Base-by-base conservation (phyloP, 2,888 invertebrate species). In the Drosophila kanekoi region DNA sequence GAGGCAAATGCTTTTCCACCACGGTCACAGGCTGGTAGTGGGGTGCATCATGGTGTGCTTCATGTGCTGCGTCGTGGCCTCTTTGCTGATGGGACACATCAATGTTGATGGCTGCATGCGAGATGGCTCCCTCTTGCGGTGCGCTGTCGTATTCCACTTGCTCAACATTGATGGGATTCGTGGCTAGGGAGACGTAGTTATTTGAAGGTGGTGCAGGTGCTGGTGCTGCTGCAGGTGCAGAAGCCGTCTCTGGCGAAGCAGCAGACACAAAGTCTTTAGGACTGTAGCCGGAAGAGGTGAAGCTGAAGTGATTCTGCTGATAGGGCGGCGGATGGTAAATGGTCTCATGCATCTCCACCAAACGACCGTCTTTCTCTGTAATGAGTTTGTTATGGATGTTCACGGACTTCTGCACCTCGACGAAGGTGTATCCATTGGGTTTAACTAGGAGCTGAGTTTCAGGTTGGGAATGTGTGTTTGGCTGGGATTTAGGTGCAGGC, bases 361-460 rank as follows among this genome's bases (percentile, higher is more conserved):
- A 51, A 1, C 78, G 87, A 0, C 92, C 92, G 45, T 91, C 90
- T 45, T 87, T 90, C 63, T 91, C 92, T 2, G 93, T 91, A 10
- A 92, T 90, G 14, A 92, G 89, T 52, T 92, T 91, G 68, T 93
- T 93, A 69, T 91, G 91, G 13, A 93, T 82, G 82, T 93, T 88
- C 16, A 95, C 92, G 0, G 95, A 95, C 89, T 95, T 93, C 81
- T 95, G 95, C 4, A 96, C 91, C 92, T 95, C 95, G 1, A 95
- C 95, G 37, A 93, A 90, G 0, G 94, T 94, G 78, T 93, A 94
- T 3, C 90, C 81, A 18, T 87, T 73, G 93, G 20, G 94, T 87
- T 89, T 76, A 13, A 47, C 66, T 52, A 57, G 8, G 0, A 54
- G 52, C 4, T 67, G 63, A 3, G 61, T 57, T 9, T 72, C 68